These are phyloP conservation scores for Eugnorisma glareosa DNA, from an alignment of 2,888 invertebrate genomes.

Conservation along the genomic window DNA sequence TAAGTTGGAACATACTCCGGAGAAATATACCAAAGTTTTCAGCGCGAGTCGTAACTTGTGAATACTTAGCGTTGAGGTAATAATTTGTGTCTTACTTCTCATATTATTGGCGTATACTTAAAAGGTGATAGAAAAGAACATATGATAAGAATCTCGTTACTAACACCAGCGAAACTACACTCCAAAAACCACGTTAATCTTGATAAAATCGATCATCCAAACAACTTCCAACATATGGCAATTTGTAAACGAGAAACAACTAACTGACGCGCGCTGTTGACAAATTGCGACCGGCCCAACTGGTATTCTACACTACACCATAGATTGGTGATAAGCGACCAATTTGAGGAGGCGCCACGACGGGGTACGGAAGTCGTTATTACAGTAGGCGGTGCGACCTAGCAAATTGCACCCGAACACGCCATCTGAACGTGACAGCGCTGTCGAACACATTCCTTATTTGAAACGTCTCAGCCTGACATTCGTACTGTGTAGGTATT, in stretches of 20 bases:
- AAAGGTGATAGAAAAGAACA: conserved; percentile 17
- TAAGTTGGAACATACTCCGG: conserved; percentile 86
- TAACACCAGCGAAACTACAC: conserved; percentile 13
- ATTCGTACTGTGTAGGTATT: conserved; percentile 80
- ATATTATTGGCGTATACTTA: conserved; percentile 61
- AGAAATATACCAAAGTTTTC: conserved; percentile 87
- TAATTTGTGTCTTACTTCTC: conserved; percentile 76
- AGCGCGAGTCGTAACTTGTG: conserved; percentile 80
- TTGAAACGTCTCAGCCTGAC: conserved; percentile 88
- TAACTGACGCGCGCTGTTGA: conserved; percentile 81
- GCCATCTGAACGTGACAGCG: conserved; percentile 90
- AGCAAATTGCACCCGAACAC: conserved; percentile 89
- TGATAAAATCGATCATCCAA: conserved; percentile 61
- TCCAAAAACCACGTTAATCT: conserved; percentile 25
- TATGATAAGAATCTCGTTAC: conserved; percentile 3
- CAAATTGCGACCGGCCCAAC: conserved; percentile 87
- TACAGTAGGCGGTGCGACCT: conserved; percentile 89
- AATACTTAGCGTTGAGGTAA: conserved; percentile 78
- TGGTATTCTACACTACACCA: conserved; percentile 87
- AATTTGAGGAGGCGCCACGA: conserved; percentile 90
- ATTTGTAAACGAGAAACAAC: conserved; percentile 82
- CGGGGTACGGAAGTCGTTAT: conserved; percentile 90
- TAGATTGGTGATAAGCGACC: conserved; percentile 91
- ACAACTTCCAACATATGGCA: conserved; percentile 63
- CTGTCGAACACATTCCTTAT: conserved; percentile 90